Evolutionary conservation across 37 sponge, comb jelly and placozoan genomes (phyloP).

Genomic region (Eunapius fragilis): DNA sequence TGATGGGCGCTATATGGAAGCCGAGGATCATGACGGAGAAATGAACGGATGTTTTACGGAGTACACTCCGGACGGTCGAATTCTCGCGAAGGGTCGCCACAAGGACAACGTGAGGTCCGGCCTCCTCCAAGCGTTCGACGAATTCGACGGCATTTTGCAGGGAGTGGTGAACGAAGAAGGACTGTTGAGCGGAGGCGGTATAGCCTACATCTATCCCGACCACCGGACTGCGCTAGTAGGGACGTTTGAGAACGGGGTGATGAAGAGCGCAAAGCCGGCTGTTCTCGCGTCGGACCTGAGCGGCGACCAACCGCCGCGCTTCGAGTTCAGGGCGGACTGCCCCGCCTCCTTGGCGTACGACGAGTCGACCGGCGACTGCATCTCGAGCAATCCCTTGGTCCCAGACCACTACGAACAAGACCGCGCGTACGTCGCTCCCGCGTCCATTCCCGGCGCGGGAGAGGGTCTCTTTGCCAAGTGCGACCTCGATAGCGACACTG

Average conservation of each 20-base stretch:
- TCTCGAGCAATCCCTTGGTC: constrained; percentile 36
- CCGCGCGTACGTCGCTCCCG: constrained; percentile 37
- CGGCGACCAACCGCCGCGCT: neutral
- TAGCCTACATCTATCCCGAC: constrained; percentile 77
- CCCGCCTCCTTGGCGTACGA: constrained; percentile 4
- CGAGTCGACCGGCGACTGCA: constrained; percentile 25
- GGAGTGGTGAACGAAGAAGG: constrained; percentile 60
- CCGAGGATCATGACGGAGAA: constrained; percentile 43
- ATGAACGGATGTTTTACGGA: constrained; percentile 58
- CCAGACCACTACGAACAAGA: constrained; percentile 69
- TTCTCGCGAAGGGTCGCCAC: constrained; percentile 44
- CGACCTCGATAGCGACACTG: constrained; percentile 19
- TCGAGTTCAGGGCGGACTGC: neutral
- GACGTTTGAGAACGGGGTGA: constrained; percentile 34
- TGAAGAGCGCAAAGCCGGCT: constrained; percentile 42
- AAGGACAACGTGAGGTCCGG: constrained; percentile 32
- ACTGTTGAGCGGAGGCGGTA: constrained; percentile 41
- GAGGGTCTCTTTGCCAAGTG: constrained; percentile 77
- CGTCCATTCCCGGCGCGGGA: constrained; percentile 49
- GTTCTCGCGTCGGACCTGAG: neutral
- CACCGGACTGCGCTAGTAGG: constrained; percentile 47
- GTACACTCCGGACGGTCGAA: constrained; percentile 17
- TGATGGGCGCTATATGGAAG: constrained; percentile 64
- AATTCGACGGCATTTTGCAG: constrained; percentile 45
- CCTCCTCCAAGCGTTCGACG: constrained; percentile 41